Conservation (phyloP, 2,888 invertebrate genomes). For the Tridacna crocea region DNA sequence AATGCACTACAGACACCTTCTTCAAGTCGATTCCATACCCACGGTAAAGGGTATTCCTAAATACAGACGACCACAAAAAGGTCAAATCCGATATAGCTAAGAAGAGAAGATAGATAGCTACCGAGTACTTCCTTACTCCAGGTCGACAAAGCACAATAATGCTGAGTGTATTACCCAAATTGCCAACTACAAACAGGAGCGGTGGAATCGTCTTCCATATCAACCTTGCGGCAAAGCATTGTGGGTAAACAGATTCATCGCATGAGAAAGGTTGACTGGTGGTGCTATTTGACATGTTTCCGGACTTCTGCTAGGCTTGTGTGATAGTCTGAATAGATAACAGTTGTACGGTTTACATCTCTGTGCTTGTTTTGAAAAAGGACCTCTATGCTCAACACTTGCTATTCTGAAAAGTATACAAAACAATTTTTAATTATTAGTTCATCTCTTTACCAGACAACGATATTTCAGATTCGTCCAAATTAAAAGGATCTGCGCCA, state of each 20-base stretch:
- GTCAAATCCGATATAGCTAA: slow-evolving; percentile 7
- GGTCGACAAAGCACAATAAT: slow-evolving; percentile 5
- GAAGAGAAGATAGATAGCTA: neutral
- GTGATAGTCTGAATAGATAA: too few species aligned
- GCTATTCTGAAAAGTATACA: too few species aligned
- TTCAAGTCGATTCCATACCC: slow-evolving; percentile 10
- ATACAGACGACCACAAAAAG: slow-evolving; percentile 5
- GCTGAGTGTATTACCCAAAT: slow-evolving; percentile 6
- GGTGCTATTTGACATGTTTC: neutral
- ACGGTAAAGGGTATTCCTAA: slow-evolving; percentile 14
- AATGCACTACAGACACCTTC: neutral
- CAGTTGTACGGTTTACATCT: too few species aligned
- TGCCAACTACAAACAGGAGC: neutral
- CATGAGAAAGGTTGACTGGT: neutral
- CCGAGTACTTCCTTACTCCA: slow-evolving; percentile 7
- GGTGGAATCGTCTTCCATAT: slow-evolving; percentile 9
- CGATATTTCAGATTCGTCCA: too few species aligned
- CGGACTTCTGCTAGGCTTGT: neutral
- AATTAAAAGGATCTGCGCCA: too few species aligned
- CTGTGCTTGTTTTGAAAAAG: too few species aligned
- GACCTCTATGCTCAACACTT: too few species aligned
- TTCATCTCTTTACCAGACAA: too few species aligned
- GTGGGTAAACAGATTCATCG: neutral
- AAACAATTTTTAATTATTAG: too few species aligned
- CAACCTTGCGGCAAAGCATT: neutral